Base-by-base conservation (phyloP, 1,140 invertebrate species). In the Phymorhynchus buccinoides region DNA sequence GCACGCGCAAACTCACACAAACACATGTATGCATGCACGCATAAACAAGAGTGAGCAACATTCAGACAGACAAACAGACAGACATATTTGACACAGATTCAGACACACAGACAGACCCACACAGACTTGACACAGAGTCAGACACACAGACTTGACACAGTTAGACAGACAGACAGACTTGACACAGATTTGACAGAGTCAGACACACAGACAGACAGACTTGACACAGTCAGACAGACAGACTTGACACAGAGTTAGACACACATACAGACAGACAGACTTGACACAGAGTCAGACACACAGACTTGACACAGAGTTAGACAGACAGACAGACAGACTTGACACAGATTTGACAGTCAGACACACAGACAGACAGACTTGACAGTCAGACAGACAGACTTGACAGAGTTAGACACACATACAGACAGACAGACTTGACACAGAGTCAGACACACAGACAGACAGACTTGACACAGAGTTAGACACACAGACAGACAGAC, bases 361-460 rank as follows among this genome's bases (percentile, higher is more conserved):
- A 75, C 6, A 75, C 32, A 37, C 6, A 75, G 71, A 75, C 6
- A 37, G 71, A 75, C 3, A 75, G 71, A 75, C 18, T 37, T 6
- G 27, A 75, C 16, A 75, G 4, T 18, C 3, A 32, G 30, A 75
- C 16, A 75, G 6, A 75, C 16, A 6, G 30, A 6, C 71, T 41
- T 37, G n/a, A 52, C 48, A 52, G 9, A 52, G 9, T 12, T 22
- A 79, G 18, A 37, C 22, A 79, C 77, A 35, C 37, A 80, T 6
- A 41, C n/a, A 80, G 39, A 80, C 41, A 32, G 14, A 80, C 30
- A 42, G 3, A 80, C 37, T n/a, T 48, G 3, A 80, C 30, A 80
- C n/a, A 80, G 18, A 52, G 3, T 48, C 41, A 80, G 12, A 80
- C 41, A 80, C n/a, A 80, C 7, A 52, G 18, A 80, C n/a, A 32